Evolutionary conservation across 2,888 invertebrate species (phyloP).

Genomic region (Aspidiotus destructor): DNA sequence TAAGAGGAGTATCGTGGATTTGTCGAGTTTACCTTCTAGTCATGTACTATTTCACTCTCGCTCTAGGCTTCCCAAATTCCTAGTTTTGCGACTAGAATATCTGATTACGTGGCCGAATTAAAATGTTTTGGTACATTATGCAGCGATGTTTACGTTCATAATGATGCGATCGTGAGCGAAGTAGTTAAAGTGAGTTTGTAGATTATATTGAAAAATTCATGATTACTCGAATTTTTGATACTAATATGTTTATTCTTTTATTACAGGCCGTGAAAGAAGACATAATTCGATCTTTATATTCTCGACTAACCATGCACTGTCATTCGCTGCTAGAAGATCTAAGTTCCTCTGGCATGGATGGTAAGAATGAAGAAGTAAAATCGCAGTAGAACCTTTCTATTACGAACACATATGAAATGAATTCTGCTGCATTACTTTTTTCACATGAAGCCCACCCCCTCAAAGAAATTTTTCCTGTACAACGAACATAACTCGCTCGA

Average conservation of each 20-base stretch:
- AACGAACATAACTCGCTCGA: not conserved
- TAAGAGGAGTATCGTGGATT: not conserved
- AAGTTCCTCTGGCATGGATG: conserved; percentile 15
- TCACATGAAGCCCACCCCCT: no score
- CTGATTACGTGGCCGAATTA: conserved; percentile 33
- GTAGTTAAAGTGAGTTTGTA: conserved; percentile 45
- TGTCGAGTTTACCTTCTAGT: not conserved
- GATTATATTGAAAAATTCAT: not conserved
- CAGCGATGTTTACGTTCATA: conserved; percentile 61
- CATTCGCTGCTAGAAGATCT: conserved; percentile 76
- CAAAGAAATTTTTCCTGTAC: no score
- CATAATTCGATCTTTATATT: conserved; percentile 70
- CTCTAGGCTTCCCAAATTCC: no score
- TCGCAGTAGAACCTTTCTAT: not conserved
- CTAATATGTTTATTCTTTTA: not conserved
- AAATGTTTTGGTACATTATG: conserved; percentile 35
- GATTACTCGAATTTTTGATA: not conserved
- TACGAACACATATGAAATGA: no score
- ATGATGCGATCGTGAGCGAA: conserved; percentile 62
- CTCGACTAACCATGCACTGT: conserved; percentile 83
- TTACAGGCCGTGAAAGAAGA: conserved; percentile 63
- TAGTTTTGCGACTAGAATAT: conserved; percentile 4
- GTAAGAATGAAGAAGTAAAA: not conserved
- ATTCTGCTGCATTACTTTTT: no score
- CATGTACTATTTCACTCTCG: no score